Evolutionary conservation across 2,797 vertebrate species (phyloP), one percentile per base, ranked within the genome.

Genomic region (Spondyliosoma cantharus): DNA sequence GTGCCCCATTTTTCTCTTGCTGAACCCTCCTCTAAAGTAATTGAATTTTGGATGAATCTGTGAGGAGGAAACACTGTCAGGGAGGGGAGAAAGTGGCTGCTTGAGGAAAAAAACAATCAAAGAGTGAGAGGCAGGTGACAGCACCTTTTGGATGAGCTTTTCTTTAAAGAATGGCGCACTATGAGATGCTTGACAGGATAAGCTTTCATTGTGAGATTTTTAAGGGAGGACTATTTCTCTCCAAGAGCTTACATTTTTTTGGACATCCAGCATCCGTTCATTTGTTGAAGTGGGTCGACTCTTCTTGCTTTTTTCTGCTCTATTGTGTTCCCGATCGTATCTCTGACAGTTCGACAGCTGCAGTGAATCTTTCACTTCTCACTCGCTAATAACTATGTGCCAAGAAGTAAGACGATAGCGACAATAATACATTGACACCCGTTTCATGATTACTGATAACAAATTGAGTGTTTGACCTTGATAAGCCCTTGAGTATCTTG

Each of bases 31-130:
- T 83, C 32, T 49, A 90, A 90, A 91, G 89, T 93, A 92, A 93
- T 93, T 92, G 91, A 93, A 93, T 93, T 92, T 89, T 67, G 86
- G 85, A 90, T 87, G 89, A 91, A 91, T 92, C 90, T 76, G 48
- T 4, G 71, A 81, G 80, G 85, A 90, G 76, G 74, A 83, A 86
- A 81, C 71, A 60, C 72, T 81, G 76, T 90, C 77, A 74, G 37
- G 75, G 48, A 49, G 56, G 61, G 76, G 56, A 68, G 69, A 75
- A 24, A 83, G 87, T 52, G 75, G 57, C 84, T 74, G 81, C 82
- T 87, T 27, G 84, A 77, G 69, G 83, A 63, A 76, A 81, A 86
- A 91, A 91, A 90, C 86, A 91, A 90, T 90, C 85, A 87, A 69
- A 80, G 84, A 74, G 48, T 83, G 88, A 91, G 86, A 81, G 84